phyloP scores from a whole-genome alignment of 2,113 vertebrate genomes.

The Vombatus ursinus region DNA sequence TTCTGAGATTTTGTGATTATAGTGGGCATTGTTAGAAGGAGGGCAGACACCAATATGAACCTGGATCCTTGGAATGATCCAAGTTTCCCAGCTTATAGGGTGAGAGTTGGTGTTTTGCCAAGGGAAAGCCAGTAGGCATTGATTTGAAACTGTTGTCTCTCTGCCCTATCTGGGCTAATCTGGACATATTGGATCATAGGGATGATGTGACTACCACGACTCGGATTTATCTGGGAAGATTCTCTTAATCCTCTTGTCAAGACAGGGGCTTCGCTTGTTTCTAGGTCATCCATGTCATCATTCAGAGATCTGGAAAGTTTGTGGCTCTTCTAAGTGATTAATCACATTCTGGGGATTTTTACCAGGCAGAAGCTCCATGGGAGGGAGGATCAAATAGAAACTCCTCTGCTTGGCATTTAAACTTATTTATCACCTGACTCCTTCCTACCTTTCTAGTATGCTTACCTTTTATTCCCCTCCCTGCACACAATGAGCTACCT shows the following conservation, averaged over 20 bases:
- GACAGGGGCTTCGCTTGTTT: conserved; percentile 51
- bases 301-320: conserved; percentile 63
- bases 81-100: not conserved
- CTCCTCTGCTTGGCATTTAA: not conserved
- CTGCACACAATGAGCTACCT: not conserved
- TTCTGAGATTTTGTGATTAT: not conserved
- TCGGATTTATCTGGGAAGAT: not conserved
- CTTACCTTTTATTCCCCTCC: not conserved
- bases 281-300: conserved; percentile 44
- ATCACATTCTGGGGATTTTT: conserved; percentile 46
- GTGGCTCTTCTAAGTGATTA: conserved; percentile 30
- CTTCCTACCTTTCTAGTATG: not conserved
- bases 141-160: not conserved
- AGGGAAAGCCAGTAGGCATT: not conserved
- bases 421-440: not conserved
- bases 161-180: not conserved
- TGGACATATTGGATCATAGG: not conserved
- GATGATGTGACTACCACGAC: not conserved
- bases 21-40: not conserved
- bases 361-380: conserved; percentile 22
- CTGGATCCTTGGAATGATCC: not conserved
- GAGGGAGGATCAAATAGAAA: not conserved
- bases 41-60: not conserved
- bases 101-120: not conserved
- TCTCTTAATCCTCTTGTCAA: conserved; percentile 47